These are phyloP conservation scores for Dendroctonus ponderosae DNA, from an alignment of 1,140 invertebrate genomes.

Conservation along the genomic window DNA sequence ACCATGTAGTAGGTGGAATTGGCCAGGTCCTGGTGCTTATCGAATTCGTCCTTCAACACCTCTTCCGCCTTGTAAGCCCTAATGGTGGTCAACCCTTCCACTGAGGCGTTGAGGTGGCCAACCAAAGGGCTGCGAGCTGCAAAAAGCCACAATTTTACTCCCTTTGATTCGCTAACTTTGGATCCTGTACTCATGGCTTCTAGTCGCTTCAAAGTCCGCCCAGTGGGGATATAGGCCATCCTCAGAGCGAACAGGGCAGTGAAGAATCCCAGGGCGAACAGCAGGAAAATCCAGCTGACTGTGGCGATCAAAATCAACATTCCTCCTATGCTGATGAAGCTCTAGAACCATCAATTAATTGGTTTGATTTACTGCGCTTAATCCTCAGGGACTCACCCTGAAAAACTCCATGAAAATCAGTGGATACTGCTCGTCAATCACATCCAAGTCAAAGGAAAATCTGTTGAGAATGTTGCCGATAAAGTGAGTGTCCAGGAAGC, in stretches of 20 bases:
- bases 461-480: conserved; percentile 45
- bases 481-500: conserved; percentile 43
- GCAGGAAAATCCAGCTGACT: conserved; percentile 33
- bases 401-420: conserved; percentile 37
- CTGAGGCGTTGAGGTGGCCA: conserved; percentile 64
- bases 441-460: conserved; percentile 43
- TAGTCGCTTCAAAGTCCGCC: conserved; percentile 63
- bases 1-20: conserved; percentile 66
- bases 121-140: conserved; percentile 62
- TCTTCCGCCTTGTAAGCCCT: conserved; percentile 77
- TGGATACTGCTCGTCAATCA: conserved; percentile 42
- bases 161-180: conserved; percentile 57
- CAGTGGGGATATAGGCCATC: conserved; percentile 64
- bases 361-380: not conserved
- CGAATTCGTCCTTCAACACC: conserved; percentile 76
- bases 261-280: conserved; percentile 35
- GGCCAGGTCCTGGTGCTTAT: conserved; percentile 73
- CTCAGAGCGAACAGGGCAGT: conserved; percentile 53
- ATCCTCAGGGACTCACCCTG: conserved; percentile 9
- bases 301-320: conserved; percentile 38
- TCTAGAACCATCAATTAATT: conserved; percentile 18
- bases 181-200: conserved; percentile 62
- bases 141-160: conserved; percentile 6
- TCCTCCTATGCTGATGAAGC: conserved; percentile 32
- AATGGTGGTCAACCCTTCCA: conserved; percentile 81